These are phyloP conservation scores for Rhopalosiphum maidis DNA, from an alignment of 1,140 invertebrate species.

Conservation along the genomic window DNA sequence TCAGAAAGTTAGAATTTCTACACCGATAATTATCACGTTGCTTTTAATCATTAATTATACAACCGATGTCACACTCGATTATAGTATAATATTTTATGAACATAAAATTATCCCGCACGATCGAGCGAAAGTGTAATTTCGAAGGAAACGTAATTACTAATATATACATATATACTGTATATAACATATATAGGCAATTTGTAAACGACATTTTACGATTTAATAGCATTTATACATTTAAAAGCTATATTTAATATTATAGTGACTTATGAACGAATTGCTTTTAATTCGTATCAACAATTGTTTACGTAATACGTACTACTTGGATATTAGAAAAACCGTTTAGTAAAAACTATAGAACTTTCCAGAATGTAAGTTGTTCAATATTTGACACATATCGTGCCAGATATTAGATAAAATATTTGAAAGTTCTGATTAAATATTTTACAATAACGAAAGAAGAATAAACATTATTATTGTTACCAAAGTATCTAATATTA, in stretches of 20 bases:
- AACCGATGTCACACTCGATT: neutral
- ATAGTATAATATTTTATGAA: neutral
- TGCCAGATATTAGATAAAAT: neutral
- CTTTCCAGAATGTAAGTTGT: neutral
- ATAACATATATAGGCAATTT: neutral
- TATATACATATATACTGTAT: neutral
- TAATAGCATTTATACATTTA: neutral
- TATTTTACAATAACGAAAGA: neutral
- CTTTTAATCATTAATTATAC: constrained; percentile 12
- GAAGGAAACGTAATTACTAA: neutral
- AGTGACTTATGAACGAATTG: neutral
- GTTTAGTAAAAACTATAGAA: neutral
- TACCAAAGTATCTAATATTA: neutral
- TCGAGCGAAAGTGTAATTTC: neutral
- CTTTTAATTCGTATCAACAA: neutral
- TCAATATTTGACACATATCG: neutral
- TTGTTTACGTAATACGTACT: neutral
- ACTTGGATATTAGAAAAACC: neutral
- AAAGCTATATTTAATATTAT: neutral
- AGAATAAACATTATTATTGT: neutral
- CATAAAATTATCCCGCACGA: neutral
- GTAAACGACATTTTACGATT: neutral
- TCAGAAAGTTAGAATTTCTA: neutral
- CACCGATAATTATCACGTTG: neutral
- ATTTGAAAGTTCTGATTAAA: neutral